Conservation (phyloP, 1,140 invertebrate species). For the Drosophila nigrodunni region DNA sequence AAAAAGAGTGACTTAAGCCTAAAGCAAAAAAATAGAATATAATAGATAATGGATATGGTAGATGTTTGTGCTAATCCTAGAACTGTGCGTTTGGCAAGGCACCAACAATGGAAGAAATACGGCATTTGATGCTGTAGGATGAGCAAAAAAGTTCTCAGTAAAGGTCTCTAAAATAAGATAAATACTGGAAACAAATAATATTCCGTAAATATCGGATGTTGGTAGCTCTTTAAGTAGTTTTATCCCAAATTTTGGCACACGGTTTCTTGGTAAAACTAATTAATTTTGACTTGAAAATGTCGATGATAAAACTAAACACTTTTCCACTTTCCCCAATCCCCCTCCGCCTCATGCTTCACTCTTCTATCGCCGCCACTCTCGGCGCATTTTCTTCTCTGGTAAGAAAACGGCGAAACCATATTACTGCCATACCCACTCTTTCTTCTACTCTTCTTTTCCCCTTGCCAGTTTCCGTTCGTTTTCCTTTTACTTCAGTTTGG, state of each 20-base stretch:
- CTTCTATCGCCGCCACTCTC: conserved; percentile 42
- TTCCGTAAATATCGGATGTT: too few relatives aligned
- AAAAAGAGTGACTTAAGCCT: conserved; percentile 21
- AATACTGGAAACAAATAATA: not conserved
- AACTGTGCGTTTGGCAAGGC: conserved; percentile 34
- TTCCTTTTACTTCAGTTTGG: conserved; percentile 75
- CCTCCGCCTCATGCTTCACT: conserved; percentile 3
- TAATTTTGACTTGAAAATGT: conserved; percentile 3
- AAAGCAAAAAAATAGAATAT: conserved; percentile 21
- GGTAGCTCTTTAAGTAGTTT: not conserved
- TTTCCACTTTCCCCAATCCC: conserved; percentile 1
- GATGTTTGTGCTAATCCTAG: conserved; percentile 23
- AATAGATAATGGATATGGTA: conserved; percentile 27
- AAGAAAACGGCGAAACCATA: conserved; percentile 83
- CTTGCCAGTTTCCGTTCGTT: conserved; percentile 41
- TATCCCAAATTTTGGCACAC: conserved; percentile 23
- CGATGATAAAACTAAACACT: not conserved
- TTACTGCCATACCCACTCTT: not conserved
- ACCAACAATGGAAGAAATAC: conserved; percentile 35
- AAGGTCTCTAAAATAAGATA: not conserved
- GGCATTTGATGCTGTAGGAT: not conserved
- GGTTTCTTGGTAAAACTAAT: conserved; percentile 3
- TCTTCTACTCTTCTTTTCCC: conserved; percentile 73
- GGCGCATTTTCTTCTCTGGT: conserved; percentile 71
- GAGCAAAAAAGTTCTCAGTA: not conserved